Percentiles rank a stretch among this genome's conserved stretches.
Conservation (phyloP, 2,113 vertebrate species). For the Ptyas mucosa region DNA sequence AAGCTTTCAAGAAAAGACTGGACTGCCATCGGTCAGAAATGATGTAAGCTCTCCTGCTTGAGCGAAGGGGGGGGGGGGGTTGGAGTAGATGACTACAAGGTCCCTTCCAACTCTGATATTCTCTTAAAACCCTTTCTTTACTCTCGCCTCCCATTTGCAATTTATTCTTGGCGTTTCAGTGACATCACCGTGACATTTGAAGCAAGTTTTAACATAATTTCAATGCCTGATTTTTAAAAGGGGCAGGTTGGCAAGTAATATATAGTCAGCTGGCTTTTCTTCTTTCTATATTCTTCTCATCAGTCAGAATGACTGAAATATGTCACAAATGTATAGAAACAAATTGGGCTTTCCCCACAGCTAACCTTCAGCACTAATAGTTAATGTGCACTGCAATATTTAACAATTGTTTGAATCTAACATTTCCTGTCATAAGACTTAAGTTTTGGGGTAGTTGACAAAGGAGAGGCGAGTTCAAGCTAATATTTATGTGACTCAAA, state of each 20-base stretch:
- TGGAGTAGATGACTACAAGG: too few relatives aligned
- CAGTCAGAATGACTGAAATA: neutral
- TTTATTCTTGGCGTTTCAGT: conserved; percentile 57
- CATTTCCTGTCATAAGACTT: neutral
- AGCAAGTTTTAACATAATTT: conserved; percentile 42
- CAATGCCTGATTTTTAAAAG: conserved; percentile 19
- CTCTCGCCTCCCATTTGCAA: neutral
- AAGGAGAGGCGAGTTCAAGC: neutral
- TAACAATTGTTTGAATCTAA: neutral
- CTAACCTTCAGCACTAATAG: neutral
- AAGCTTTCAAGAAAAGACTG: too few relatives aligned
- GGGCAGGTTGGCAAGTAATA: neutral
- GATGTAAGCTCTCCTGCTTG: too few relatives aligned
- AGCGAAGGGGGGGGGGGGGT: too few relatives aligned
- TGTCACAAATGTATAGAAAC: neutral
- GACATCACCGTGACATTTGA: conserved; percentile 52
- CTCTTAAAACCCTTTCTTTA: conserved; percentile 37
- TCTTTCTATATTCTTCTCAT: neutral
- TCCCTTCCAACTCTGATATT: too few relatives aligned
- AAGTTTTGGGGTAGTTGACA: neutral
- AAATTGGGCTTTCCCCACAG: neutral
- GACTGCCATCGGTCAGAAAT: too few relatives aligned
- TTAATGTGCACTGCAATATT: neutral
- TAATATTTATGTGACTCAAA: neutral
- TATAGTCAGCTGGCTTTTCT: neutral